A percentile compares a stretch with the other conserved stretches of the same genome.
Conservation (phyloP, 2,888 invertebrate genomes). For the Chironomus riparius region DNA sequence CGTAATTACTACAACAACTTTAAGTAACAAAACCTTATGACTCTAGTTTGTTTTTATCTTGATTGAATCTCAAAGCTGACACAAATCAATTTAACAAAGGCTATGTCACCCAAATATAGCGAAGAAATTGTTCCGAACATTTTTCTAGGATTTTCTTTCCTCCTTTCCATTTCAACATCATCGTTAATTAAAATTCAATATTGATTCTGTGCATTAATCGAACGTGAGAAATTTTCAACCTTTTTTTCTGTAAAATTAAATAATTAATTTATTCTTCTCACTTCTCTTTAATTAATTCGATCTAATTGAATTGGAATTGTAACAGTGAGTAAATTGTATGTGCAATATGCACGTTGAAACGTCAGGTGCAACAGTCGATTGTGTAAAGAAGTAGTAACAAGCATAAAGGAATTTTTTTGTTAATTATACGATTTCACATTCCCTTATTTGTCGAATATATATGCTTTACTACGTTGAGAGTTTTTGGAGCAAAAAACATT, state of each 20-base stretch:
- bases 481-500: not conserved
- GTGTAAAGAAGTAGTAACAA: not conserved
- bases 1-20: too few relatives aligned
- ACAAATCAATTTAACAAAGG: too few relatives aligned
- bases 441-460: not conserved
- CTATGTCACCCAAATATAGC: not conserved
- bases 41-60: too few relatives aligned
- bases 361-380: not conserved
- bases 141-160: not conserved
- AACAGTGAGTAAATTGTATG: not conserved
- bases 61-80: too few relatives aligned
- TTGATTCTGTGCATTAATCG: not conserved
- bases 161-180: not conserved
- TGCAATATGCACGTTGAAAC: not conserved
- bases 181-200: not conserved
- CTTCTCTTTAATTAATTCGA: constrained; percentile 11
- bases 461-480: too few relatives aligned
- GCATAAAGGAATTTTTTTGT: not conserved
- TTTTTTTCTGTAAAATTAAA: not conserved
- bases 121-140: not conserved
- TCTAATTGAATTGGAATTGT: constrained; percentile 18
- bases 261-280: not conserved
- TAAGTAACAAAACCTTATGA: too few relatives aligned
- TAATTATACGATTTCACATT: not conserved
- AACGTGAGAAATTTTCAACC: not conserved